phyloP scores from a whole-genome alignment of 1,140 invertebrate genomes.

The Helicoverpa zea region DNA sequence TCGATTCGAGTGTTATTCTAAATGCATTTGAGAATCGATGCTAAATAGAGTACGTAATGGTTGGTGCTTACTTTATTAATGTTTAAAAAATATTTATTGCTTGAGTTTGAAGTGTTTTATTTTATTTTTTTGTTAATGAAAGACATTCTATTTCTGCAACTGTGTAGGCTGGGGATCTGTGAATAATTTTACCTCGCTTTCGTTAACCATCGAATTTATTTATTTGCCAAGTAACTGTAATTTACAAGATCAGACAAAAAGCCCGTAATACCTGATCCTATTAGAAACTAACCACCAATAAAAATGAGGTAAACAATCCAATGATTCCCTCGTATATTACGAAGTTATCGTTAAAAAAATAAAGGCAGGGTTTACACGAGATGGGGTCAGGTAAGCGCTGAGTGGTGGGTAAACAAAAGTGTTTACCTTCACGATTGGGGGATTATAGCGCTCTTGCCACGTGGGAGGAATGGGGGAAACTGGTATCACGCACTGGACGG shows the following conservation, averaged over 20 bases:
- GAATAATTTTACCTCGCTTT: too few relatives aligned
- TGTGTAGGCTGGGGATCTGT: too few relatives aligned
- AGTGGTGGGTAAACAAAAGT: constrained; percentile 58
- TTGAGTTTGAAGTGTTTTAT: too few relatives aligned
- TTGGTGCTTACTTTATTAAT: not conserved
- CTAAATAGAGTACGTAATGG: not conserved
- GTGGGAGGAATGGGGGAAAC: not conserved
- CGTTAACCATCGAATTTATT: too few relatives aligned
- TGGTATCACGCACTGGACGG: not conserved
- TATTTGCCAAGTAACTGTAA: too few relatives aligned
- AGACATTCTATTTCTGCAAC: too few relatives aligned
- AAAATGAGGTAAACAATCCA: constrained; percentile 6
- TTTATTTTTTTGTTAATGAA: too few relatives aligned
- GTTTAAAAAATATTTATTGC: not conserved
- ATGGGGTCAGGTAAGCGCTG: constrained; percentile 53
- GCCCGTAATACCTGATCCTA: not conserved
- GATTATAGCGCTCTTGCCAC: constrained; percentile 52
- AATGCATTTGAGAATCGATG: not conserved
- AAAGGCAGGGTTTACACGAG: constrained; percentile 44
- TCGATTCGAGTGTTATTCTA: not conserved
- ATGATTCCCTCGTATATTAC: constrained; percentile 23
- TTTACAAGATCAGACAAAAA: not conserved
- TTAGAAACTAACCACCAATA: not conserved
- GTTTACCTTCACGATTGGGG: constrained; percentile 61
- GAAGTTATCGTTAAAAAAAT: constrained; percentile 51